Percentiles rank a stretch among this genome's conserved stretches.
phyloP scores from a whole-genome alignment of 2,113 vertebrate species.

The Chionodraco myersi region DNA sequence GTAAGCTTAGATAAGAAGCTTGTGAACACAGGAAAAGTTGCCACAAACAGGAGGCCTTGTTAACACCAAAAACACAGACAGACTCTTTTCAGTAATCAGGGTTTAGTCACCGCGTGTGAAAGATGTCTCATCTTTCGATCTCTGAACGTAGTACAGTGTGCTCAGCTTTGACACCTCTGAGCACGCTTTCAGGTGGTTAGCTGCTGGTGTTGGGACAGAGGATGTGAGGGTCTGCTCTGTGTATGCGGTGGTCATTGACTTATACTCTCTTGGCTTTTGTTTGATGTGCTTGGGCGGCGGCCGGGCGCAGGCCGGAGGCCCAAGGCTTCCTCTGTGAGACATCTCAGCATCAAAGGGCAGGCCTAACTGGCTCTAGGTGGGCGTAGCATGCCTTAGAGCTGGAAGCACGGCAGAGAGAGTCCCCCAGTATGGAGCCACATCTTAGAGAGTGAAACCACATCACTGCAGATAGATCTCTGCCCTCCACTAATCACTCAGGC shows the following conservation, averaged over 20 bases:
- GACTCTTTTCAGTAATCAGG: conserved; percentile 24
- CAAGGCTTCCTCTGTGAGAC: conserved; percentile 38
- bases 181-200: conserved; percentile 60
- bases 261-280: conserved; percentile 31
- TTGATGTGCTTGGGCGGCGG: conserved; percentile 45
- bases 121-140: conserved; percentile 6
- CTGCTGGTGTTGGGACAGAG: conserved; percentile 14
- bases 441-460: conserved; percentile 64
- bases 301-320: conserved; percentile 24
- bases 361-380: conserved; percentile 38
- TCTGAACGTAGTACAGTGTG: neutral
- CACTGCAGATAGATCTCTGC: conserved; percentile 31
- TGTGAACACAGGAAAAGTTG: conserved; percentile 29
- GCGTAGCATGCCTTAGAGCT: conserved; percentile 32
- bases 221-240: conserved; percentile 25
- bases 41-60: conserved; percentile 34
- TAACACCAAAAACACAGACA: conserved; percentile 27
- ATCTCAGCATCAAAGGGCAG: conserved; percentile 60
- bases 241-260: conserved; percentile 55
- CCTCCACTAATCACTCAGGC: conserved; percentile 63
- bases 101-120: conserved; percentile 21
- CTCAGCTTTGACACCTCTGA: conserved; percentile 28
- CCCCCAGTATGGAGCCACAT: conserved; percentile 10
- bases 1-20: conserved; percentile 14
- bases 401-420: conserved; percentile 15